phyloP scores from a whole-genome alignment of 2,113 vertebrate species.

The Sphaerodactylus townsendi region DNA sequence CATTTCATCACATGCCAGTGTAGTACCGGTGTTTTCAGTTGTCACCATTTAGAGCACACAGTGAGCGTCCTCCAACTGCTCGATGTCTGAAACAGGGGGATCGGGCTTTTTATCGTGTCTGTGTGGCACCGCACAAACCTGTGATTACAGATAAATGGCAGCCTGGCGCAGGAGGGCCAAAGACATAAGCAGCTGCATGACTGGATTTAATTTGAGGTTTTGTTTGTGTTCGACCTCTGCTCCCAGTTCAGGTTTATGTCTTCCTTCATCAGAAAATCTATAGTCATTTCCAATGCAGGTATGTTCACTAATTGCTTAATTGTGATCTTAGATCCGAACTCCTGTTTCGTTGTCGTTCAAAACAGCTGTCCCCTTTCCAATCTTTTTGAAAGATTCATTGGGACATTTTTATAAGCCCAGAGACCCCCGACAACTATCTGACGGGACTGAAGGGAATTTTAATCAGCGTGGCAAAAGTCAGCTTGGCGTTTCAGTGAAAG shows the following conservation, averaged over 20 bases:
- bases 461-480: background rate
- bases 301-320: background rate
- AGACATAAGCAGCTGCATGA: background rate
- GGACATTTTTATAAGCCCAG: background rate
- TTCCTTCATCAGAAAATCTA: background rate
- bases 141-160: slow-evolving; percentile 7
- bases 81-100: background rate
- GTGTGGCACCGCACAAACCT: slow-evolving; percentile 1
- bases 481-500: background rate
- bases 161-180: background rate
- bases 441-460: background rate
- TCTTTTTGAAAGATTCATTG: background rate
- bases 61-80: background rate
- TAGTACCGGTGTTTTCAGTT: background rate
- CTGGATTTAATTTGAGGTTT: background rate
- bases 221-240: background rate
- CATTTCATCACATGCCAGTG: background rate
- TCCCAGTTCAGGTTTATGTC: background rate
- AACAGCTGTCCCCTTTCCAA: background rate
- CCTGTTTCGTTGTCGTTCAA: background rate
- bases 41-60: slow-evolving; percentile 11
- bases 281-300: background rate
- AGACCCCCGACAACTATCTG: background rate
- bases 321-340: background rate
- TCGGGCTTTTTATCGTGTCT: slow-evolving; percentile 11